A percentile compares a stretch with the other conserved stretches of the same genome.
phyloP scores from a whole-genome alignment of 2,113 vertebrate species.

The Mormyrus lacerda region DNA sequence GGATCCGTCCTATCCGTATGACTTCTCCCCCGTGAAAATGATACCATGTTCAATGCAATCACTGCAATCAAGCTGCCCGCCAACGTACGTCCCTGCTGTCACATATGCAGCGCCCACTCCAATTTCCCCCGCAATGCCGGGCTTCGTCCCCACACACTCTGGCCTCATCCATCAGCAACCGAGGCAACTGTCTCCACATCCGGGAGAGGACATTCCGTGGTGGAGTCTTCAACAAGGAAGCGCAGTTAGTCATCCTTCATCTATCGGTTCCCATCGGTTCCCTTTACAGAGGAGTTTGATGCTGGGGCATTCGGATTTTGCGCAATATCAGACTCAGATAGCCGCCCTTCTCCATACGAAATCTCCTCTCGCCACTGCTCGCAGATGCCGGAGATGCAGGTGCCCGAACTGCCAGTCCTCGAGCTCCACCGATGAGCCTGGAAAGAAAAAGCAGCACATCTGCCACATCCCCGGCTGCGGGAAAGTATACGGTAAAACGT shows the following conservation, averaged over 20 bases:
- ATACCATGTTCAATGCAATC: conserved; percentile 85
- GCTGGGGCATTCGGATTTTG: conserved; percentile 88
- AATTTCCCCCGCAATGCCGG: conserved; percentile 61
- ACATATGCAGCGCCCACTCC: conserved; percentile 77
- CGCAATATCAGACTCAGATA: conserved; percentile 94
- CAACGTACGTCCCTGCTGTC: conserved; percentile 80
- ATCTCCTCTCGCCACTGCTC: conserved; percentile 85
- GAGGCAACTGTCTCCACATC: conserved; percentile 81
- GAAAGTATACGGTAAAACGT: conserved; percentile 96
- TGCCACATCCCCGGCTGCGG: conserved; percentile 95
- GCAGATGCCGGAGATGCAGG: conserved; percentile 89
- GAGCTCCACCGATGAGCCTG: conserved; percentile 81
- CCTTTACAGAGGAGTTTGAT: conserved; percentile 80
- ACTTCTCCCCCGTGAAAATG: conserved; percentile 97
- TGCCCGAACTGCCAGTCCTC: conserved; percentile 95
- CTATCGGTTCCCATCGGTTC: conserved; percentile 63
- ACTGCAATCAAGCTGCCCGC: conserved; percentile 77
- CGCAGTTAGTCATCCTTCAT: conserved; percentile 63
- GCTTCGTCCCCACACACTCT: conserved; percentile 79
- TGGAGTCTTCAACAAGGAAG: conserved; percentile 80
- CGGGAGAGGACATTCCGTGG: conserved; percentile 85
- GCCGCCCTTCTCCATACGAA: conserved; percentile 91
- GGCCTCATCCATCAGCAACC: conserved; percentile 84
- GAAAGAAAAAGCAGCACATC: conserved; percentile 93
- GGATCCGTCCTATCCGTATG: conserved; percentile 88